These are phyloP conservation scores for Aporophyla lueneburgensis DNA, from an alignment of 2,888 invertebrate genomes.

Conservation along the genomic window DNA sequence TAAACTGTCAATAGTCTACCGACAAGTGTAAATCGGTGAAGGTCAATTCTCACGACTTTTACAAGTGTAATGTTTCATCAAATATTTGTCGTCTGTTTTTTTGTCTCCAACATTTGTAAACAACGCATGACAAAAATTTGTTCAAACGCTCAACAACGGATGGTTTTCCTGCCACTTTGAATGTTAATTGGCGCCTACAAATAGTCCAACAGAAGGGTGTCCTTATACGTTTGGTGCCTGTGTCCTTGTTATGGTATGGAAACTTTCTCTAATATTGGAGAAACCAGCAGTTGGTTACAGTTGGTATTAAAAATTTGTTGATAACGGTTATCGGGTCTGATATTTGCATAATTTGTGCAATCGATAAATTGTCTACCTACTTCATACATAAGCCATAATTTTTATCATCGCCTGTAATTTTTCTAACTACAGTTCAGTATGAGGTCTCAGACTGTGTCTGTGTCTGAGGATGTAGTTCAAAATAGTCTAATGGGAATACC, in stretches of 20 bases:
- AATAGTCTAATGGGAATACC: conserved; percentile 18
- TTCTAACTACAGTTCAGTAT: not conserved
- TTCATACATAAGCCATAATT: not conserved
- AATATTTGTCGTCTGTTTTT: conserved; percentile 42
- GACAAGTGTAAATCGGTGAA: conserved; percentile 54
- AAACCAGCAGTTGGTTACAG: too few relatives aligned
- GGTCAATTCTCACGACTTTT: conserved; percentile 54
- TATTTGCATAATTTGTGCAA: not conserved
- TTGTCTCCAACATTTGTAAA: conserved; percentile 44
- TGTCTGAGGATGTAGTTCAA: not conserved
- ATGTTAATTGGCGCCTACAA: conserved; percentile 28
- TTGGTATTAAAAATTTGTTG: not conserved
- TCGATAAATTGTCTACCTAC: not conserved
- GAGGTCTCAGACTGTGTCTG: too few relatives aligned
- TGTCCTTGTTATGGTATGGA: not conserved
- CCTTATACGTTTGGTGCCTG: not conserved
- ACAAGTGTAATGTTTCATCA: conserved; percentile 41
- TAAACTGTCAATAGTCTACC: conserved; percentile 43
- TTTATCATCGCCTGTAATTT: not conserved
- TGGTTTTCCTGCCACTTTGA: conserved; percentile 33
- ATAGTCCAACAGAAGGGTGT: conserved; percentile 5
- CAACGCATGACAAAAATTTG: conserved; percentile 33
- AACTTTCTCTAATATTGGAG: conserved; percentile 47
- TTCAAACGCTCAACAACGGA: conserved; percentile 22
- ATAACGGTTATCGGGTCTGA: not conserved